A percentile compares a stretch with the other conserved stretches of the same genome.
These are phyloP conservation scores for Meta bourneti DNA, from an alignment of 2,888 invertebrate genomes.

Conservation along the genomic window DNA sequence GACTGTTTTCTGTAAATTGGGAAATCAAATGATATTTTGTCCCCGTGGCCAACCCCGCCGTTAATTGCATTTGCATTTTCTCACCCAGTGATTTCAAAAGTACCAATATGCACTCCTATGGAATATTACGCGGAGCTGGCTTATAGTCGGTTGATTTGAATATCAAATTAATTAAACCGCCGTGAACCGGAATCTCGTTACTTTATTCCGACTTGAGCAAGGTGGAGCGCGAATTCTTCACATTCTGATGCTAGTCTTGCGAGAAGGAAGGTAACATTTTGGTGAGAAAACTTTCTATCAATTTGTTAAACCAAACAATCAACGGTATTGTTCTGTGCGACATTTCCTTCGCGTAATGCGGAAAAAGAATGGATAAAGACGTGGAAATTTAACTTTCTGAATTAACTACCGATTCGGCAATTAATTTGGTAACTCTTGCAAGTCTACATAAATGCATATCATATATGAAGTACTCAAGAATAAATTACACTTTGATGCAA, in stretches of 20 bases:
- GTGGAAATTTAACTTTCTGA: background rate
- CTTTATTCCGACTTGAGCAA: constrained; percentile 8
- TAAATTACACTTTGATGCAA: too few relatives aligned
- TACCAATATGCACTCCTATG: too few relatives aligned
- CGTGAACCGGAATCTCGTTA: constrained; percentile 25
- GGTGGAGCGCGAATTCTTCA: background rate
- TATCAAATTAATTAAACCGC: constrained; percentile 36
- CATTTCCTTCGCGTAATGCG: background rate
- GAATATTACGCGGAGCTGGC: background rate
- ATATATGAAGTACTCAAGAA: background rate
- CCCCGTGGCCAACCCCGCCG: background rate
- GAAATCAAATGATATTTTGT: background rate
- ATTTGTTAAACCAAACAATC: background rate
- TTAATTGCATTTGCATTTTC: constrained; percentile 1
- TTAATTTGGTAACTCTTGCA: background rate
- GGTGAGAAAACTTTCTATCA: background rate
- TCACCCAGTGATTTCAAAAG: background rate
- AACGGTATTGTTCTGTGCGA: background rate
- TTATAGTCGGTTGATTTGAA: constrained; percentile 21
- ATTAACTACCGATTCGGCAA: background rate
- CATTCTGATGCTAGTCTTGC: too few relatives aligned
- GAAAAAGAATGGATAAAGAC: background rate
- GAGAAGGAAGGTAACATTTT: too few relatives aligned
- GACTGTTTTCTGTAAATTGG: background rate
- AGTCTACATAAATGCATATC: background rate